Conservation (phyloP, 2,888 invertebrate genomes). For the Onthophagus sagittarius region DNA sequence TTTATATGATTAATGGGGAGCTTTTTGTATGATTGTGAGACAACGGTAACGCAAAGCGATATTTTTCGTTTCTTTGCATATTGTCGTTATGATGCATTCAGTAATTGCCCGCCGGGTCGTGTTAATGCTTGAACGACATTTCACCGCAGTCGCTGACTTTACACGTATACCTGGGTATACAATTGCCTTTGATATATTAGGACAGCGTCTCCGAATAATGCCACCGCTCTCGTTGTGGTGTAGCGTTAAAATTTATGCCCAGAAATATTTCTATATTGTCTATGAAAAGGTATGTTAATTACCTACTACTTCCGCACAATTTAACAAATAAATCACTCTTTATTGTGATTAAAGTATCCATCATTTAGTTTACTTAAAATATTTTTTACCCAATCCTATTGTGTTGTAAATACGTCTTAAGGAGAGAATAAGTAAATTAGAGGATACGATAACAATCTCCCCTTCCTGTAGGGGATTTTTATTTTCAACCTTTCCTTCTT, state of each 20-base stretch:
- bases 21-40: constrained; percentile 4
- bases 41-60: background rate
- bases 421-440: constrained; percentile 78
- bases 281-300: background rate
- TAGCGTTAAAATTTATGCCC: background rate
- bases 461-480: constrained; percentile 49
- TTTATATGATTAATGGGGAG: constrained; percentile 6
- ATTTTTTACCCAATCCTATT: constrained; percentile 41
- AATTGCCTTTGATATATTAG: constrained; percentile 6
- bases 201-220: background rate
- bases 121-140: constrained; percentile 7
- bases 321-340: background rate
- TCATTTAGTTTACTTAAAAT: background rate
- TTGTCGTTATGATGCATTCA: constrained; percentile 9
- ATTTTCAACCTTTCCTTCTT: constrained; percentile 25
- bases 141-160: background rate
- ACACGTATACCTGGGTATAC: background rate
- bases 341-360: background rate
- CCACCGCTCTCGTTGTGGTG: background rate
- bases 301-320: background rate
- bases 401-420: constrained; percentile 68
- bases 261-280: background rate
- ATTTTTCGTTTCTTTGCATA: constrained; percentile 9
- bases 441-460: constrained; percentile 75
- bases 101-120: constrained; percentile 3